These are phyloP conservation scores for Onychomys arenicola DNA, from an alignment of 2,797 vertebrate species.

Conservation along the genomic window DNA sequence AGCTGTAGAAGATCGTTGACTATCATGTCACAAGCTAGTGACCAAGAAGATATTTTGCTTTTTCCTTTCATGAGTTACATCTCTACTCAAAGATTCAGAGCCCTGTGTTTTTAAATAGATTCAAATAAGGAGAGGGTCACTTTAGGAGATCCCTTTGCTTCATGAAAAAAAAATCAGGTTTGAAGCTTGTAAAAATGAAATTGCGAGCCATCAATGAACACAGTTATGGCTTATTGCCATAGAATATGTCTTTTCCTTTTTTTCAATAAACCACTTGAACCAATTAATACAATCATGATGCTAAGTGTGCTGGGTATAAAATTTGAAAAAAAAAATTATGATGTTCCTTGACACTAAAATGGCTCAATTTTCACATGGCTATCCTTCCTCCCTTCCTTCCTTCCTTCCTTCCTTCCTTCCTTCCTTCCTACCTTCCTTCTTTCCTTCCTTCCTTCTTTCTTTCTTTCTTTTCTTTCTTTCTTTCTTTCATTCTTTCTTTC, in stretches of 20 bases:
- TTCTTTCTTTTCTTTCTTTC: too few relatives aligned
- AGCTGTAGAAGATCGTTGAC: not conserved
- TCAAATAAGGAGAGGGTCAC: not conserved
- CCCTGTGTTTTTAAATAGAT: not conserved
- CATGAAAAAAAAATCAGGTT: slow-evolving; percentile 32
- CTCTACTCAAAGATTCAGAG: slow-evolving; percentile 29
- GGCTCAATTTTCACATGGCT: slow-evolving; percentile 4
- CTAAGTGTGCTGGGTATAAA: not conserved
- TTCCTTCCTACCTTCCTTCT: not conserved
- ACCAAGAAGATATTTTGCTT: not conserved
- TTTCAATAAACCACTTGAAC: not conserved
- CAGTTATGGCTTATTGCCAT: not conserved
- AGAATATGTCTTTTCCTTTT: slow-evolving; percentile 9
- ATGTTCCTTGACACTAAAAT: not conserved
- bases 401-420: not conserved
- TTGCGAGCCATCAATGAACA: slow-evolving; percentile 9
- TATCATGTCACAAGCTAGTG: not conserved
- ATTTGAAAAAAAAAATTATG: slow-evolving; percentile 26
- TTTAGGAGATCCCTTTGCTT: slow-evolving; percentile 35
- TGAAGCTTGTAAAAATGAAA: slow-evolving; percentile 9
- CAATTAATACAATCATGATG: not conserved
- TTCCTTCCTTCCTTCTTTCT: too few relatives aligned
- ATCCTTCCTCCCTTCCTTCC: not conserved
- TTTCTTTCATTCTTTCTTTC: too few relatives aligned
- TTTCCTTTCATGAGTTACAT: not conserved